Evolutionary conservation across 2,888 invertebrate genomes (phyloP).

Genomic region (Amblyjoppa proteus): DNA sequence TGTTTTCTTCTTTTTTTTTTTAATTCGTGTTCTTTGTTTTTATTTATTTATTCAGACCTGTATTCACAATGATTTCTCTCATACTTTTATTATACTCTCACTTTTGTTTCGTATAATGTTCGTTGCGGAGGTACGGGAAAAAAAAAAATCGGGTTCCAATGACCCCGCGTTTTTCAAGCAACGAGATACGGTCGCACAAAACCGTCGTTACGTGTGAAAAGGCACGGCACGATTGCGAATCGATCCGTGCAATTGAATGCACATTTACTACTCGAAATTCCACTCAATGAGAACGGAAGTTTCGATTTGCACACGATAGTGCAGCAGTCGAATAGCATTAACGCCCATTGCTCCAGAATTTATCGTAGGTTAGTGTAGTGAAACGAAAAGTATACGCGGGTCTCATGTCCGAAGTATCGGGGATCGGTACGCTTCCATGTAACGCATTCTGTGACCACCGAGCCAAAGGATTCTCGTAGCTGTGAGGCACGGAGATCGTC

Average conservation of each 20-base stretch:
- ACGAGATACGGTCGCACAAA: background rate
- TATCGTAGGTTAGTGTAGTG: slow-evolving; percentile 39
- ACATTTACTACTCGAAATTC: slow-evolving; percentile 26
- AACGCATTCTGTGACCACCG: slow-evolving; percentile 16
- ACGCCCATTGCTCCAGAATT: slow-evolving; percentile 18
- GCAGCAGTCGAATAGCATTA: slow-evolving; percentile 14
- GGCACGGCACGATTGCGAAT: background rate
- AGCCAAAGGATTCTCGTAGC: slow-evolving; percentile 1
- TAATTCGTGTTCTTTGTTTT: too few species aligned
- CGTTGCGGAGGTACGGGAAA: background rate
- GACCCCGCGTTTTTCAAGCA: background rate
- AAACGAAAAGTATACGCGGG: slow-evolving; percentile 8
- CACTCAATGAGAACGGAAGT: slow-evolving; percentile 15
- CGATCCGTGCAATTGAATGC: slow-evolving; percentile 12
- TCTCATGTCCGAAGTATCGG: background rate
- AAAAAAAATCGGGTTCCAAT: background rate
- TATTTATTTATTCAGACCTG: too few species aligned
- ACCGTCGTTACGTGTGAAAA: background rate
- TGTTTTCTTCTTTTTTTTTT: too few species aligned
- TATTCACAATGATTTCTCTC: too few species aligned
- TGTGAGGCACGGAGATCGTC: background rate
- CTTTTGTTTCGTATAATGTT: too few species aligned
- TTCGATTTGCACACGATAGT: background rate
- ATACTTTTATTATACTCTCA: too few species aligned
- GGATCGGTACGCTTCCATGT: background rate